These are phyloP conservation scores for Cepphus grylle DNA, from an alignment of 2,113 vertebrate genomes.

Conservation along the genomic window DNA sequence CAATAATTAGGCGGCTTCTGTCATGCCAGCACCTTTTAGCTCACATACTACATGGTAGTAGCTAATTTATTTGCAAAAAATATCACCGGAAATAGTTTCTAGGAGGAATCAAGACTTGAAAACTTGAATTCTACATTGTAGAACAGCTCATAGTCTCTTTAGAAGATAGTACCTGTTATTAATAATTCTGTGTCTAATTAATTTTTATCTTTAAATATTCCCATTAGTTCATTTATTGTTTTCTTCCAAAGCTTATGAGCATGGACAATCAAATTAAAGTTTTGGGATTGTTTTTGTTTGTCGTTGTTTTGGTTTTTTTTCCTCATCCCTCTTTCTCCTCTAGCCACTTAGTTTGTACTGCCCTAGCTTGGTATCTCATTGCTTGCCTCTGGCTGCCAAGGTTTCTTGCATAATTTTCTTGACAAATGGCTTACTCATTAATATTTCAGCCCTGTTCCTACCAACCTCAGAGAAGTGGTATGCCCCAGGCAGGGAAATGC, in stretches of 20 bases:
- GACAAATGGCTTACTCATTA: slow-evolving; percentile 66
- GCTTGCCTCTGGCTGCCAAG: slow-evolving; percentile 34
- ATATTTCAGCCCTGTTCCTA: slow-evolving; percentile 58
- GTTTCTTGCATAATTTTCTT: slow-evolving; percentile 64
- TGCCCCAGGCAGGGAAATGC: slow-evolving; percentile 55
- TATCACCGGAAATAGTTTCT: neutral
- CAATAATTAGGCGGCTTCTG: slow-evolving; percentile 6
- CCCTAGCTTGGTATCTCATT: neutral
- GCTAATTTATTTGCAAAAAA: neutral
- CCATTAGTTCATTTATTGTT: neutral
- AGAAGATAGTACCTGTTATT: neutral
- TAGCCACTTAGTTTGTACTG: neutral
- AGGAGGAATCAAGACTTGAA: neutral
- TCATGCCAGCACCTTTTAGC: neutral
- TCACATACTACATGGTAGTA: neutral
- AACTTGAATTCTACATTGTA: neutral
- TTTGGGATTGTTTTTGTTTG: neutral
- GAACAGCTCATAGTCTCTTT: neutral
- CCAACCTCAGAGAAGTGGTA: slow-evolving; percentile 40
- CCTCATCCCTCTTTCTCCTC: neutral
- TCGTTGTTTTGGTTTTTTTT: neutral
- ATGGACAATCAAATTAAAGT: neutral
- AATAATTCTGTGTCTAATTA: neutral
- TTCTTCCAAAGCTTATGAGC: neutral
- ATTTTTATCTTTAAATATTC: neutral